Evolutionary conservation across 2,113 vertebrate species (phyloP), one percentile per base, ranked within the genome.

Genomic region (Chauna torquata): DNA sequence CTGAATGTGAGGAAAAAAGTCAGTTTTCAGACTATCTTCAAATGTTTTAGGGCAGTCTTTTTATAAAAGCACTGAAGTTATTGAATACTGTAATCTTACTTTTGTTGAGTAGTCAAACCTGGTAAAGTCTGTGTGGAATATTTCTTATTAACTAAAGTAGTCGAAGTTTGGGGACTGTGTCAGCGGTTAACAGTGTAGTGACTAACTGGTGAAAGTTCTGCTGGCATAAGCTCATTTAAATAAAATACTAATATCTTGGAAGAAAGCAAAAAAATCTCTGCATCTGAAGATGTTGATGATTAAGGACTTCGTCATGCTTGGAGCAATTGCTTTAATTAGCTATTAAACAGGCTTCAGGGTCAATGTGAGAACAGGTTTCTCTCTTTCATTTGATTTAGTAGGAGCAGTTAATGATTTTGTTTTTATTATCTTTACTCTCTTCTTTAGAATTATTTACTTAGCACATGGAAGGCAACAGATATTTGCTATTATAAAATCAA

Each of bases 401-500:
- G 97, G 97, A 98, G 96, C 97, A 98, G 98, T 98, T 99, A 99
- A 99, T 99, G 99, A 99, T 99, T 99, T 98, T 98, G 97, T 97
- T 98, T 98, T 99, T 98, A 98, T 98, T 99, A 98, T 99, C 98
- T 98, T 98, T 98, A 97, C 97, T 98, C 98, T 98, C 98, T 99
- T 98, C 98, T 98, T 98, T 96, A 98, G 98, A 99, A 98, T 99
- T 98, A 99, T 99, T 99, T 99, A 99, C 99, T 99, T 99, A 99
- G 98, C 98, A 98, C 98, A 98, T 96, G 81, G 98, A 98, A 98
- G 97, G 98, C 98, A 99, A 99, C 98, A 98, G 98, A 99, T 99
- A 99, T 99, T 99, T 99, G 98, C 99, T 99, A 99, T 99, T 99
- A 99, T 98, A 99, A 99, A 99, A 99, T 99, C 99, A 99, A 99